phyloP scores from a whole-genome alignment of 2,888 invertebrate species.

The Rhorus exstirpatorius region DNA sequence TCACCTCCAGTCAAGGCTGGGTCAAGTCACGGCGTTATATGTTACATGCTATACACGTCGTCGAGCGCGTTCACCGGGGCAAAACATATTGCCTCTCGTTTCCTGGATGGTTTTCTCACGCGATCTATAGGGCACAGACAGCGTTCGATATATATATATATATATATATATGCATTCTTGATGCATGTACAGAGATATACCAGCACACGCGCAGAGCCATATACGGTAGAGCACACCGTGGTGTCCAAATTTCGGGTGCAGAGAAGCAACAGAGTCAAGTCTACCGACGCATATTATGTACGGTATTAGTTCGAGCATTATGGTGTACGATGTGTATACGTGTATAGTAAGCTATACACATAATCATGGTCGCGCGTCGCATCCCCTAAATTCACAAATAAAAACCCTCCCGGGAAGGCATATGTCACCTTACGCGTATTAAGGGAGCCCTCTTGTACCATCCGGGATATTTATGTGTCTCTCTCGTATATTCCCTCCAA shows the following conservation, averaged over 20 bases:
- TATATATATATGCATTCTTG: too few species aligned
- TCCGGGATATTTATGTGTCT: slow-evolving; percentile 69
- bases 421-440: slow-evolving; percentile 71
- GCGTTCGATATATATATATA: slow-evolving; percentile 23
- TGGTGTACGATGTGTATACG: not conserved
- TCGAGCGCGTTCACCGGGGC: slow-evolving; percentile 42
- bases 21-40: slow-evolving; percentile 34
- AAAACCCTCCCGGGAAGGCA: slow-evolving; percentile 67
- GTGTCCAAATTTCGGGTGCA: not conserved
- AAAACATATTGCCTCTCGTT: slow-evolving; percentile 69
- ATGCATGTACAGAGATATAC: not conserved
- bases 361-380: slow-evolving; percentile 59
- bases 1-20: slow-evolving; percentile 41
- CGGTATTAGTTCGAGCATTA: slow-evolving; percentile 16
- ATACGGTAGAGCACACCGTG: not conserved
- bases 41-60: slow-evolving; percentile 15
- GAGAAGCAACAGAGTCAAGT: slow-evolving; percentile 13
- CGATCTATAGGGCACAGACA: slow-evolving; percentile 15
- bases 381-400: slow-evolving; percentile 69
- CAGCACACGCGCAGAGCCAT: not conserved
- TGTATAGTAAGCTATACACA: slow-evolving; percentile 36
- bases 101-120: slow-evolving; percentile 65
- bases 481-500: slow-evolving; percentile 38
- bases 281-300: not conserved
- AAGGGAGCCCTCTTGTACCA: slow-evolving; percentile 64